Conservation (phyloP, 2,797 vertebrate genomes). For the Neopelma chrysocephalum region DNA sequence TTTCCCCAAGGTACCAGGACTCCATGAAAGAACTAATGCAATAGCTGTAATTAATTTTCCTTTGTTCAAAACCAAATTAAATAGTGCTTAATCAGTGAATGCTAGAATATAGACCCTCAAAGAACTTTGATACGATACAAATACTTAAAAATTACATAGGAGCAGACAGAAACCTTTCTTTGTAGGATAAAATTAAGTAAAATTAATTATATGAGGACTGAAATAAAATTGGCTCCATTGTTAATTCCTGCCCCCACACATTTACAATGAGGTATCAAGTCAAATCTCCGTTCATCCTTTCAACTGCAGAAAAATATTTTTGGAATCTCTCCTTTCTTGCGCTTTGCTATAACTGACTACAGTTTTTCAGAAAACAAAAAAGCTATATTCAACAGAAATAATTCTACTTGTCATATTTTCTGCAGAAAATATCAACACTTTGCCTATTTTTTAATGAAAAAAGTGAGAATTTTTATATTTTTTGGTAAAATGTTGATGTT, state of each 20-base stretch:
- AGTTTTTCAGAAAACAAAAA: not conserved
- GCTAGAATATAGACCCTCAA: not conserved
- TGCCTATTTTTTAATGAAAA: not conserved
- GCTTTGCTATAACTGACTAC: not conserved
- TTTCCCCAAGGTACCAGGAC: not conserved
- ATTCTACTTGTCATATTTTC: not conserved
- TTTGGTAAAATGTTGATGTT: not conserved
- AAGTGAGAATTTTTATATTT: not conserved
- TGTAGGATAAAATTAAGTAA: not conserved
- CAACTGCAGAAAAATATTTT: not conserved
- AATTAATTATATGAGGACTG: not conserved
- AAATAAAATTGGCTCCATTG: not conserved
- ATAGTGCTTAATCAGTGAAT: not conserved
- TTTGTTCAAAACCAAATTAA: slow-evolving; percentile 30
- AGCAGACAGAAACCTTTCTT: not conserved
- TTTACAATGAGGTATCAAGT: not conserved
- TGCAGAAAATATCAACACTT: not conserved
- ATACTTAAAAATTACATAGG: not conserved
- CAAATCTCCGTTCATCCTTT: not conserved
- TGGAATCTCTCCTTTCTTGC: not conserved
- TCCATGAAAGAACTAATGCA: not conserved
- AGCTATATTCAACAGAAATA: not conserved
- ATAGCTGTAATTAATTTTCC: slow-evolving; percentile 23
- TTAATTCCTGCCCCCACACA: not conserved
- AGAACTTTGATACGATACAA: not conserved